A percentile compares a stretch with the other conserved stretches of the same genome.
Evolutionary conservation across 2,888 invertebrate genomes (phyloP).

Genomic region (Nemoura dubitans): DNA sequence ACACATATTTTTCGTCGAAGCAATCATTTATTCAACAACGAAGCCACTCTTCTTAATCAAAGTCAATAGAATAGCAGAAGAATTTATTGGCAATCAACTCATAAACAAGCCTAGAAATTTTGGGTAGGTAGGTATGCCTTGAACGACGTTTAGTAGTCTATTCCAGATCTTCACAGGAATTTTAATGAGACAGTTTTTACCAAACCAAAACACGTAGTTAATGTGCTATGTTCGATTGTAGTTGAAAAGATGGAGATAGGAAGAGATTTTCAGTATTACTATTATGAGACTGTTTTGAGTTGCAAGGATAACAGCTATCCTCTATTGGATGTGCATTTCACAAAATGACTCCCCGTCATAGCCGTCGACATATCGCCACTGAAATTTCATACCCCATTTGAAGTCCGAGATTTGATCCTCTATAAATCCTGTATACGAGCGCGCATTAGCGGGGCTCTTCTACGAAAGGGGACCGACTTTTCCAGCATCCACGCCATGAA

Average conservation of each 20-base stretch:
- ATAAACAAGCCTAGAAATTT: not conserved
- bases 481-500: constrained; percentile 20
- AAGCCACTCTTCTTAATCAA: not conserved
- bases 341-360: constrained; percentile 2
- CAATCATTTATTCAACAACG: not conserved
- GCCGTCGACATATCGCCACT: constrained; percentile 8
- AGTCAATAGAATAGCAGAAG: not conserved
- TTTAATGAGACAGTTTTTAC: not conserved
- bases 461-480: constrained; percentile 27
- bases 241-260: too few relatives aligned
- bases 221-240: not conserved
- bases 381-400: constrained; percentile 32
- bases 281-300: too few relatives aligned
- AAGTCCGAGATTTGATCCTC: constrained; percentile 37
- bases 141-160: not conserved
- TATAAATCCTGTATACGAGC: constrained; percentile 34
- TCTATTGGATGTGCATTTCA: not conserved
- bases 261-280: too few relatives aligned
- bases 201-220: not conserved
- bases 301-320: not conserved
- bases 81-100: not conserved
- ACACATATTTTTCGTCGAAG: not conserved
- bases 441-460: constrained; percentile 22
- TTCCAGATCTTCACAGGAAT: not conserved
- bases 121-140: not conserved